phyloP scores from a whole-genome alignment of 2,888 invertebrate species.

The Tenthredo livida region DNA sequence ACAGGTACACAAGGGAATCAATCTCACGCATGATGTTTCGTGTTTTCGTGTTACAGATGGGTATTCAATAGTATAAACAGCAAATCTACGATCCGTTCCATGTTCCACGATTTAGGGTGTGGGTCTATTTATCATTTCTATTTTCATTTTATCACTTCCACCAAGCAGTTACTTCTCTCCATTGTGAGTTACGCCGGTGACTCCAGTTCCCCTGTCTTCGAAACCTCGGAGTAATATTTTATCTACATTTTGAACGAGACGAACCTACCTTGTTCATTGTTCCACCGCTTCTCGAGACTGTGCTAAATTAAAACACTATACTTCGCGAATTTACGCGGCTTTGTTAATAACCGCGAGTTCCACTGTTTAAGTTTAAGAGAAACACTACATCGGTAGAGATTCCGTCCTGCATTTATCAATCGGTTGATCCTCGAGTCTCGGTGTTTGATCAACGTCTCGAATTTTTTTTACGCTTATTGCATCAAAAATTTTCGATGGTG shows the following conservation, averaged over 20 bases:
- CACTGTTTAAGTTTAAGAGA: background rate
- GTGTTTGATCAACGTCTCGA: background rate
- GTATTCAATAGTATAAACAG: constrained; percentile 14
- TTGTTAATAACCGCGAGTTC: background rate
- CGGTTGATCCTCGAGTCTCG: background rate
- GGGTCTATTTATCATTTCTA: constrained; percentile 40
- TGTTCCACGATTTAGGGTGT: constrained; percentile 24
- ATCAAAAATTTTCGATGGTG: background rate
- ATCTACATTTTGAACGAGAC: background rate
- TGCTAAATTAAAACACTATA: background rate
- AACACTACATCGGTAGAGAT: background rate
- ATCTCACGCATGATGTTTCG: constrained; percentile 31
- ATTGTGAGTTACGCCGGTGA: background rate
- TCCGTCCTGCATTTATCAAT: background rate
- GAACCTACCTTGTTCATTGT: background rate
- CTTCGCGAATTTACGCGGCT: background rate
- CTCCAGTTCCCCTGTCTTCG: constrained; percentile 6
- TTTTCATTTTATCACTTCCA: constrained; percentile 46
- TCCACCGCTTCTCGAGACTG: background rate
- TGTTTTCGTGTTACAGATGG: constrained; percentile 28
- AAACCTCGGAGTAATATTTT: background rate
- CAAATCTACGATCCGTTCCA: background rate
- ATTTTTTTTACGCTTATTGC: background rate
- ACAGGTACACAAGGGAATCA: constrained; percentile 23
- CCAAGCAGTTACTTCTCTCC: constrained; percentile 14